Evolutionary conservation across 2,888 invertebrate genomes (phyloP).

Genomic region (Tricholauxania praeusta): DNA sequence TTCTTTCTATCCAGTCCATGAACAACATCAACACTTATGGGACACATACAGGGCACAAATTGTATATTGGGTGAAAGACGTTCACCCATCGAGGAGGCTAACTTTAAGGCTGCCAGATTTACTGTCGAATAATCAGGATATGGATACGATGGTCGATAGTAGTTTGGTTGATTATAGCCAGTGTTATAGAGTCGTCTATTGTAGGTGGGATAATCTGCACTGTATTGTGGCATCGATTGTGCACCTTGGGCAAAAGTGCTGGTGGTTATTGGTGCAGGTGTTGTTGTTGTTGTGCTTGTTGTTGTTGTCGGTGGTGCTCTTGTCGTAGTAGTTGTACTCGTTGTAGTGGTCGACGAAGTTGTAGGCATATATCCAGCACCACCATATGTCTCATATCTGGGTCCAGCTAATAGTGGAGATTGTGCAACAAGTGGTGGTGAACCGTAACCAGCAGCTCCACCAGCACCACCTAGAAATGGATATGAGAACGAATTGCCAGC

Average conservation of each 20-base stretch:
- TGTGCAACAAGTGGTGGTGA: conserved; percentile 45
- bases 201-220: conserved; percentile 56
- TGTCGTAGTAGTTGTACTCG: conserved; percentile 42
- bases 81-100: not conserved
- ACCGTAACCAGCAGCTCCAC: conserved; percentile 28
- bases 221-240: conserved; percentile 33
- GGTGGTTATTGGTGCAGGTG: conserved; percentile 40
- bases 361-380: conserved; percentile 34
- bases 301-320: conserved; percentile 46
- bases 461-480: conserved; percentile 49
- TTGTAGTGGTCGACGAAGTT: conserved; percentile 40
- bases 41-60: conserved; percentile 66
- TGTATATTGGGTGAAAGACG: conserved; percentile 48
- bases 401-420: conserved; percentile 53
- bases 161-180: conserved; percentile 53
- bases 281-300: conserved; percentile 42
- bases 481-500: conserved; percentile 53
- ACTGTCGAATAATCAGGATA: conserved; percentile 63
- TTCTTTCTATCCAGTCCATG: conserved; percentile 38
- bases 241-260: conserved; percentile 32
- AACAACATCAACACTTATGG: conserved; percentile 55
- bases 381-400: conserved; percentile 55
- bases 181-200: conserved; percentile 56
- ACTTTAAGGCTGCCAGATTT: conserved; percentile 46
- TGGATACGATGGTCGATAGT: conserved; percentile 61